phyloP scores from a whole-genome alignment of 2,888 invertebrate genomes.

The Eudemis profundana region DNA sequence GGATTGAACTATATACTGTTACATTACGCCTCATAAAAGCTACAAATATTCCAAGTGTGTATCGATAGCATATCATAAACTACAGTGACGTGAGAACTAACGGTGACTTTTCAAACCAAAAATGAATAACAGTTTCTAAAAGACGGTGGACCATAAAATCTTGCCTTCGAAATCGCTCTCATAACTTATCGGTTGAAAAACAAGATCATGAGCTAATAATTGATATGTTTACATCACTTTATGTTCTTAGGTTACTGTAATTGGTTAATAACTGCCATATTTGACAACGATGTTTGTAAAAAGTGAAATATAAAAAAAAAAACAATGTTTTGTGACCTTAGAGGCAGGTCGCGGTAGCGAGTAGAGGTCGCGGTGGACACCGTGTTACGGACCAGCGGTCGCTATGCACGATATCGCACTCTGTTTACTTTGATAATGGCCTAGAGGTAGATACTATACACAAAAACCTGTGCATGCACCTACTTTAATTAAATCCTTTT shows the following conservation, averaged over 20 bases:
- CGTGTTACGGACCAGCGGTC: conserved; percentile 31
- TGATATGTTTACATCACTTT: conserved; percentile 25
- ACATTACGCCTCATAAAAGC: too few relatives aligned
- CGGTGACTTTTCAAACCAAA: not conserved
- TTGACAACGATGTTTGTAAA: conserved; percentile 28
- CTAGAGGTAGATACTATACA: conserved; percentile 14
- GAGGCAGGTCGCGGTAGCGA: conserved; percentile 17
- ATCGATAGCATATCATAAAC: not conserved
- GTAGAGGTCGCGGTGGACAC: conserved; percentile 33
- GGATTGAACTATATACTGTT: too few relatives aligned
- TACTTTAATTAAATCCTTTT: conserved; percentile 18
- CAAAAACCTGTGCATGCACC: conserved; percentile 12
- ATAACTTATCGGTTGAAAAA: conserved; percentile 31
- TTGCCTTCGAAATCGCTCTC: conserved; percentile 16
- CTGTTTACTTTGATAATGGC: conserved; percentile 36
- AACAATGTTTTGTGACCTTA: conserved; percentile 28
- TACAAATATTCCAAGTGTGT: too few relatives aligned
- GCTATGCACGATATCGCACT: conserved; percentile 38
- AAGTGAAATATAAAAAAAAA: conserved; percentile 7
- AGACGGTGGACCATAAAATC: conserved; percentile 6
- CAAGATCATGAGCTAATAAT: conserved; percentile 34
- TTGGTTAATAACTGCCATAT: conserved; percentile 23
- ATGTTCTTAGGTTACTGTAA: conserved; percentile 14
- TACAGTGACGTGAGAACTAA: not conserved
- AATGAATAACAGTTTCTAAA: conserved; percentile 12